These are phyloP conservation scores for Pseudopipra pipra DNA, from an alignment of 2,113 vertebrate species.

Conservation along the genomic window DNA sequence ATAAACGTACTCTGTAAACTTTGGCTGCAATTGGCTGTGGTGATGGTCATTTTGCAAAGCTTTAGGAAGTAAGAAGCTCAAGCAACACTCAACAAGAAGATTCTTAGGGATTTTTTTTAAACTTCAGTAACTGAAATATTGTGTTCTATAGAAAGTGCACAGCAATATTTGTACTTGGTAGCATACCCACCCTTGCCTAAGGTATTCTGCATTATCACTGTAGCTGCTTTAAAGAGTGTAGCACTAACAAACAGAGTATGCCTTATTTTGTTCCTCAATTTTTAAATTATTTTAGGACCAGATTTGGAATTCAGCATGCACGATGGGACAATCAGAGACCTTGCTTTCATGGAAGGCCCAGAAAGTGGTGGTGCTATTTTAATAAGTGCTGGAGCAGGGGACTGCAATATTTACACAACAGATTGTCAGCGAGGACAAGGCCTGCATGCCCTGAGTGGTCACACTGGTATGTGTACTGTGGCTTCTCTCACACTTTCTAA, in stretches of 20 bases:
- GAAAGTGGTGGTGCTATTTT: conserved; percentile 96
- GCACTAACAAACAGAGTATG: background rate
- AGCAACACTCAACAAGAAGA: background rate
- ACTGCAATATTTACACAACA: conserved; percentile 95
- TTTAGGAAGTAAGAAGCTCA: background rate
- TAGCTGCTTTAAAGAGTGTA: background rate
- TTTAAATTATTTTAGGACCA: conserved; percentile 79
- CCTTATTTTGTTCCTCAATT: background rate
- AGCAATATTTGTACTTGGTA: background rate
- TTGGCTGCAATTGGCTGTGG: background rate
- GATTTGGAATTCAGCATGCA: conserved; percentile 98
- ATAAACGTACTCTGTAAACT: background rate
- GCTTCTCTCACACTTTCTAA: background rate
- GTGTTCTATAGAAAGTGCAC: background rate
- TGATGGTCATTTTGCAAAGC: background rate
- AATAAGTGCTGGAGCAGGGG: conserved; percentile 97
- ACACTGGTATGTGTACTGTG: conserved; percentile 77
- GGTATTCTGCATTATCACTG: background rate
- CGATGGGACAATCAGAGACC: conserved; percentile 95
- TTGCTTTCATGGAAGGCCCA: conserved; percentile 98
- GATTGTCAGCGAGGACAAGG: conserved; percentile 95
- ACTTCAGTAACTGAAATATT: background rate
- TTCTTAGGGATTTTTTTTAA: background rate
- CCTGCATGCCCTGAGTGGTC: conserved; percentile 92
- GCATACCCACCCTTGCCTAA: background rate